Percentiles rank a stretch among this genome's conserved stretches.
These are phyloP conservation scores for Mamestra configurata DNA, from an alignment of 1,140 invertebrate species.

Conservation along the genomic window DNA sequence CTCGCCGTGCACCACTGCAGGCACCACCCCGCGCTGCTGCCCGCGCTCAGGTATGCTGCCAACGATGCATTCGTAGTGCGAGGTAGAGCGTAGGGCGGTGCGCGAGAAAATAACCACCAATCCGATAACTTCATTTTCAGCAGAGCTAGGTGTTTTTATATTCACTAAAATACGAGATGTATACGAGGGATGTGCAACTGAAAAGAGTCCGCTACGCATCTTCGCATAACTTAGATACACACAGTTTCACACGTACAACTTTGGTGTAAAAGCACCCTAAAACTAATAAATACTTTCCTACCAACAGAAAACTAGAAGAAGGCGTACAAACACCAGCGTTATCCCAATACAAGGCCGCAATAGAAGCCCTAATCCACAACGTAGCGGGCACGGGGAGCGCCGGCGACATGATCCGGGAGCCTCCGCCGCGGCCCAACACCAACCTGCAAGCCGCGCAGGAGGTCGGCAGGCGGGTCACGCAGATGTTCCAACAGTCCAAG, in stretches of 20 bases:
- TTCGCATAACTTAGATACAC: too few species aligned
- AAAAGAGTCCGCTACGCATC: too few species aligned
- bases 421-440: slow-evolving; percentile 58
- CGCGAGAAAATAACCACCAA: too few species aligned
- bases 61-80: too few species aligned
- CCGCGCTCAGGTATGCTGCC: slow-evolving; percentile 70
- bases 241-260: too few species aligned
- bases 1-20: slow-evolving; percentile 71
- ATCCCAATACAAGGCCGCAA: slow-evolving; percentile 75
- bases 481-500: slow-evolving; percentile 86
- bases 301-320: slow-evolving; percentile 79
- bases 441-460: slow-evolving; percentile 80
- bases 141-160: too few species aligned
- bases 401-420: slow-evolving; percentile 50
- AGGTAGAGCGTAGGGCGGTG: too few species aligned
- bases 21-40: slow-evolving; percentile 69
- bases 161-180: too few species aligned
- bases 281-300: not conserved
- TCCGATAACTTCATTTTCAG: too few species aligned
- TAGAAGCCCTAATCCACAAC: slow-evolving; percentile 79
- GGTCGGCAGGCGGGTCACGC: slow-evolving; percentile 81
- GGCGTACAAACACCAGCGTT: slow-evolving; percentile 69
- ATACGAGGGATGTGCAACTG: too few species aligned
- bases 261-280: too few species aligned
- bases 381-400: slow-evolving; percentile 44